Evolutionary conservation across 1,140 invertebrate species (phyloP).

Genomic region (Plectrocnemia conspersa): DNA sequence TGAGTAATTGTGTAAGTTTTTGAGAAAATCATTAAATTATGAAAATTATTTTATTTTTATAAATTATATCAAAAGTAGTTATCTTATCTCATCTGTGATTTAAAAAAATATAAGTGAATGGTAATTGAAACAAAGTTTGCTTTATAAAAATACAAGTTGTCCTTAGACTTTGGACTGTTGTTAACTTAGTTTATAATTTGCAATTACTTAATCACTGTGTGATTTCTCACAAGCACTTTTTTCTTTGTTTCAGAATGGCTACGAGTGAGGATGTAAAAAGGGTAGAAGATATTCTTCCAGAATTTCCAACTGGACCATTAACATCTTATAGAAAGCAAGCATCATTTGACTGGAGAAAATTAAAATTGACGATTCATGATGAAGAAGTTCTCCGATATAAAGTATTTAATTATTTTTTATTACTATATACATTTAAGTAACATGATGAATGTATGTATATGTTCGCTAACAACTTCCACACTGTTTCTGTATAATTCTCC

Average conservation of each 20-base stretch:
- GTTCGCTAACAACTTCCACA: no score
- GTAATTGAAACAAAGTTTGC: background rate
- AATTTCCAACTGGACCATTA: conserved; percentile 65
- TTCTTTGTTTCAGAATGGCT: conserved; percentile 19
- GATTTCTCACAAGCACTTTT: background rate
- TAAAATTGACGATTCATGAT: conserved; percentile 69
- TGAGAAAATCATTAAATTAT: no score
- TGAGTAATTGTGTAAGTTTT: no score
- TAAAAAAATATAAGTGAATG: no score
- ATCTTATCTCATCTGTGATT: no score
- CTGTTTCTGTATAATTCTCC: no score
- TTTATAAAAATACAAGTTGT: background rate
- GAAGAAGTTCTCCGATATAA: conserved; percentile 53
- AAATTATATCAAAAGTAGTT: no score
- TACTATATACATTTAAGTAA: background rate
- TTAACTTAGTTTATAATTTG: background rate
- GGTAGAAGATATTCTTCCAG: conserved; percentile 47
- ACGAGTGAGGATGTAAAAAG: conserved; percentile 21
- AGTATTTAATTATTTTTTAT: conserved; percentile 42
- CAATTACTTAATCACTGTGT: background rate
- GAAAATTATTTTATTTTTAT: no score
- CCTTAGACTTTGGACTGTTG: background rate
- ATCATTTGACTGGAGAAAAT: conserved; percentile 76
- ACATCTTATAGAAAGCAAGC: conserved; percentile 68
- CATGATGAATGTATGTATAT: background rate